These are phyloP conservation scores for Haemorhous mexicanus DNA, from an alignment of 2,113 vertebrate species.

Conservation along the genomic window DNA sequence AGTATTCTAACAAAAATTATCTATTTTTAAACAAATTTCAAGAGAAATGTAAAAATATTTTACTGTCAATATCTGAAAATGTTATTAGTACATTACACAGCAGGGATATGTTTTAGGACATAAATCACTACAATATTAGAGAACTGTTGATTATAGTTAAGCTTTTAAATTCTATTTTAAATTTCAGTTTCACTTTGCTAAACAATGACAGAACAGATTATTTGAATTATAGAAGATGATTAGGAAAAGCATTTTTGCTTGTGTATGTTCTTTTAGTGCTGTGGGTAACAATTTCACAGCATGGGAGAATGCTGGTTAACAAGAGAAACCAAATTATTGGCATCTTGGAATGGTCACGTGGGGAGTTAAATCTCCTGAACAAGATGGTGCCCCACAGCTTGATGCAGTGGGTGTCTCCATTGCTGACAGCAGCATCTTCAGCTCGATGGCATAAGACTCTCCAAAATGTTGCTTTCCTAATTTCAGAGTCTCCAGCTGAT, in stretches of 20 bases:
- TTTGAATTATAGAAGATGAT: neutral
- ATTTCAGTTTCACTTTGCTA: neutral
- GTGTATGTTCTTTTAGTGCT: neutral
- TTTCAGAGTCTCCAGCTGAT: neutral
- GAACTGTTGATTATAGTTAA: neutral
- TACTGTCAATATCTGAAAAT: neutral
- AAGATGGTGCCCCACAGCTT: neutral
- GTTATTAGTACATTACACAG: neutral
- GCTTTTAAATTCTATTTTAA: neutral
- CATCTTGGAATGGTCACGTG: neutral
- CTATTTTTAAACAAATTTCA: neutral
- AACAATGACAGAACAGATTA: neutral
- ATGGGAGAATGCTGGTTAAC: neutral
- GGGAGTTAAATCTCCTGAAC: neutral
- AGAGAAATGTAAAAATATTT: neutral
- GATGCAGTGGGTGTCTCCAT: accelerated
- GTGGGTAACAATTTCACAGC: neutral
- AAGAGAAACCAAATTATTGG: neutral
- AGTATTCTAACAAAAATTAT: neutral
- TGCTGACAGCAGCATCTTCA: neutral
- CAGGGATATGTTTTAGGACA: neutral
- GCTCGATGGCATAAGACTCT: accelerated
- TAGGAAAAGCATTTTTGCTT: neutral
- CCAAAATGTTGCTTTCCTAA: neutral
- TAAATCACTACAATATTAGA: neutral